These are phyloP conservation scores for Gandaritis pyraliata DNA, from an alignment of 2,888 invertebrate genomes.

Conservation along the genomic window DNA sequence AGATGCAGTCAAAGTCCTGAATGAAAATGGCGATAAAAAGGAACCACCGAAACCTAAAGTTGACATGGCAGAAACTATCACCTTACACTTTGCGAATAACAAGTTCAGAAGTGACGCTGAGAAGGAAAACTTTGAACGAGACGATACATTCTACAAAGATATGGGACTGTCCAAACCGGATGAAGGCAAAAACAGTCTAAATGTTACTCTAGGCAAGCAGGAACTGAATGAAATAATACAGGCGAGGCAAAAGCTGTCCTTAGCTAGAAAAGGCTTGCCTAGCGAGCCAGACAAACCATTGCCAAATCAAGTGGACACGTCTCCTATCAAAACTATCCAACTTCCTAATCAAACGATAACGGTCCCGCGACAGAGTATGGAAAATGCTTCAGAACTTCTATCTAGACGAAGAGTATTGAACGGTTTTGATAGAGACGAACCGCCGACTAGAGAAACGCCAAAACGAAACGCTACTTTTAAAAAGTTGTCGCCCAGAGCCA, in stretches of 20 bases:
- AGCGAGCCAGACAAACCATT: constrained; percentile 61
- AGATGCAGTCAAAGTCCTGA: constrained; percentile 68
- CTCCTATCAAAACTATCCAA: constrained; percentile 70
- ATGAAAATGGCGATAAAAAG: constrained; percentile 71
- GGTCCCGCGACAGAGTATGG: constrained; percentile 72
- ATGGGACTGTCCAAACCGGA: constrained; percentile 65
- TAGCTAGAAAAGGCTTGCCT: constrained; percentile 73
- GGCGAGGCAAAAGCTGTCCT: constrained; percentile 73
- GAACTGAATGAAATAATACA: constrained; percentile 79
- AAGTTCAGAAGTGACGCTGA: constrained; percentile 72
- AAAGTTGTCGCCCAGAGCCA: constrained; percentile 63
- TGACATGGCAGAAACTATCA: constrained; percentile 72
- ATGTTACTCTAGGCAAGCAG: constrained; percentile 75
- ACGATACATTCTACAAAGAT: constrained; percentile 75
- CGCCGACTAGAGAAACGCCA: constrained; percentile 73
- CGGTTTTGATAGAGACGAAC: constrained; percentile 62
- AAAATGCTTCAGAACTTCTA: constrained; percentile 74
- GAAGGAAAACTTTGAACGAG: constrained; percentile 76
- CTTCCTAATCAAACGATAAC: constrained; percentile 76
- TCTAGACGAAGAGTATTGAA: constrained; percentile 68
- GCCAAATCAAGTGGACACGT: constrained; percentile 59
- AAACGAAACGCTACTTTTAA: constrained; percentile 75
- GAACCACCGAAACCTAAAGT: constrained; percentile 56
- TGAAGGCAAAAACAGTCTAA: constrained; percentile 67
- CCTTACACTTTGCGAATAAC: constrained; percentile 73